phyloP scores from a whole-genome alignment of 1,140 invertebrate genomes.

The Sycobia sp. region DNA sequence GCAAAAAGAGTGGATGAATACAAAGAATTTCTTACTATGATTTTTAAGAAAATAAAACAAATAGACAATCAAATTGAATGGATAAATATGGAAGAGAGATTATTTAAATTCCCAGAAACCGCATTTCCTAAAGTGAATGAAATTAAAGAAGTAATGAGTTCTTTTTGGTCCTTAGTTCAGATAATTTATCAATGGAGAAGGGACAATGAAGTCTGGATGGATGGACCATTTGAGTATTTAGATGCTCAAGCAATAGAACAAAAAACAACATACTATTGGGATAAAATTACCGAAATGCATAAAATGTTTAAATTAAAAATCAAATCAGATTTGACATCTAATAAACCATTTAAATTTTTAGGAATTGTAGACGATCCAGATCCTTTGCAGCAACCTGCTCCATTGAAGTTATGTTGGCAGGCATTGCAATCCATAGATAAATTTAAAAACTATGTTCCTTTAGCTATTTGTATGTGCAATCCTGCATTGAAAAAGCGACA shows the following conservation, averaged over 20 bases:
- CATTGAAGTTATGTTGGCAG: slow-evolving; percentile 65
- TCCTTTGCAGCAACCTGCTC: slow-evolving; percentile 64
- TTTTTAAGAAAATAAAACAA: slow-evolving; percentile 64
- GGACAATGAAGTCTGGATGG: slow-evolving; percentile 70
- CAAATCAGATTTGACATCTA: slow-evolving; percentile 61
- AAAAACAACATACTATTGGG: slow-evolving; percentile 58
- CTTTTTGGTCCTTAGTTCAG: slow-evolving; percentile 55
- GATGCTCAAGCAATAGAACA: slow-evolving; percentile 62
- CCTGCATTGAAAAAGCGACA: slow-evolving; percentile 70
- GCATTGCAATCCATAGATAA: slow-evolving; percentile 64
- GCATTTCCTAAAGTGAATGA: slow-evolving; percentile 68
- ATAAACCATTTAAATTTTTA: slow-evolving; percentile 56
- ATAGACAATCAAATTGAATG: slow-evolving; percentile 64
- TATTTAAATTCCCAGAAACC: slow-evolving; percentile 73
- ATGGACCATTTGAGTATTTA: slow-evolving; percentile 71
- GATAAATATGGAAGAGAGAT: slow-evolving; percentile 72
- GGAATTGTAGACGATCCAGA: slow-evolving; percentile 66
- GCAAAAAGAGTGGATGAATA: slow-evolving; percentile 52
- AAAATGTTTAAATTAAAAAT: slow-evolving; percentile 67
- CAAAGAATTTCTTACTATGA: slow-evolving; percentile 60
- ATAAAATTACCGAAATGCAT: slow-evolving; percentile 64
- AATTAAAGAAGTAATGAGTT: slow-evolving; percentile 56
- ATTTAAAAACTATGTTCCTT: slow-evolving; percentile 68
- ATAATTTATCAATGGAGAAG: slow-evolving; percentile 69
- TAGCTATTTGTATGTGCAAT: slow-evolving; percentile 73